Evolutionary conservation across 2,888 invertebrate genomes (phyloP).

Genomic region (Pycnomerus fuliginosus): DNA sequence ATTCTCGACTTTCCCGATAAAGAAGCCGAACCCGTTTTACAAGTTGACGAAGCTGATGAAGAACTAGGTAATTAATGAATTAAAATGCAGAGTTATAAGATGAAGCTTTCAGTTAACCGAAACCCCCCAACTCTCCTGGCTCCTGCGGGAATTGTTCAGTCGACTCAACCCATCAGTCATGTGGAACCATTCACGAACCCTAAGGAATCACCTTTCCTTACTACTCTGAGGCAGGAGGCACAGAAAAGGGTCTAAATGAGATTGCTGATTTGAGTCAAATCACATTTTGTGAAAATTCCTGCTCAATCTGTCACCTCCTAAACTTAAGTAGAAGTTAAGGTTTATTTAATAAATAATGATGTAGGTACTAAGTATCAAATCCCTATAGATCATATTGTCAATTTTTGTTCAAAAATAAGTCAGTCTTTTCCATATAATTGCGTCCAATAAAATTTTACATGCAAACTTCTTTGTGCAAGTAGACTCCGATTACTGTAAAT

Average conservation of each 20-base stretch:
- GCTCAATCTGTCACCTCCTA: constrained; percentile 9
- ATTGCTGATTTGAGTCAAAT: neutral
- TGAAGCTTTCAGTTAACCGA: constrained; percentile 41
- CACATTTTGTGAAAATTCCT: constrained; percentile 9
- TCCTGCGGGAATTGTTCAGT: constrained; percentile 55
- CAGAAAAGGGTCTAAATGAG: constrained; percentile 29
- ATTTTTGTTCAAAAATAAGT: too few species aligned
- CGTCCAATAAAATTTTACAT: too few species aligned
- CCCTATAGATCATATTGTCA: too few species aligned
- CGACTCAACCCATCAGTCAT: constrained; percentile 49
- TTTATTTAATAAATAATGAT: too few species aligned
- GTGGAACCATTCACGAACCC: constrained; percentile 51
- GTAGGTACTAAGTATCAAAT: too few species aligned
- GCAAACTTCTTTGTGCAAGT: too few species aligned
- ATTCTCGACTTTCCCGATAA: constrained; percentile 43
- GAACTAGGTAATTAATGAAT: constrained; percentile 42
- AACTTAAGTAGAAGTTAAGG: too few species aligned
- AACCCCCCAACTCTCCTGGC: constrained; percentile 49
- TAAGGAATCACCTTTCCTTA: constrained; percentile 51
- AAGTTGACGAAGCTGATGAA: constrained; percentile 45
- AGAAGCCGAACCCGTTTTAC: constrained; percentile 42
- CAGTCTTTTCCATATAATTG: too few species aligned
- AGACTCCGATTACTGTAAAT: too few species aligned
- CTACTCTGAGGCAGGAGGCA: constrained; percentile 50
- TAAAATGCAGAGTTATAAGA: neutral